phyloP scores from a whole-genome alignment of 1,140 invertebrate genomes.

The Sitodiplosis mosellana region DNA sequence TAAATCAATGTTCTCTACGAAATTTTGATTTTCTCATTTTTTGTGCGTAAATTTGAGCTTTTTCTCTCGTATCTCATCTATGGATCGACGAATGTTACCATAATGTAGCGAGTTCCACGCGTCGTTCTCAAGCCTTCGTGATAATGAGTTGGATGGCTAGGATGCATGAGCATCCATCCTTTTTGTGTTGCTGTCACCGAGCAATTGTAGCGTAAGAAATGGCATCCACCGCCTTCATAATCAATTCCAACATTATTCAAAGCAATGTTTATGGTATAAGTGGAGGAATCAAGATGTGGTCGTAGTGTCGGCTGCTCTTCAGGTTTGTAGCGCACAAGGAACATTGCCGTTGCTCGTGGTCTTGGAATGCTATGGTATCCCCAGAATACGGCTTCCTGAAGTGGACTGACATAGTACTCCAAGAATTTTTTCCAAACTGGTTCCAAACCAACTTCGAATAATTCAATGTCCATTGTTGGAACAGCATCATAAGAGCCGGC shows the following conservation, averaged over 20 bases:
- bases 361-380: conserved; percentile 78
- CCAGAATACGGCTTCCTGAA: conserved; percentile 82
- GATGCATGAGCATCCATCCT: conserved; percentile 96
- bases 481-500: conserved; percentile 95
- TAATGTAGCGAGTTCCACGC: conserved; percentile 91
- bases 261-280: conserved; percentile 96
- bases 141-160: conserved; percentile 87
- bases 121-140: conserved; percentile 85
- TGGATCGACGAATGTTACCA: conserved; percentile 99
- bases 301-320: conserved; percentile 84
- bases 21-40: too few relatives aligned
- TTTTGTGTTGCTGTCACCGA: conserved; percentile 67
- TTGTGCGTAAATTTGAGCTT: too few relatives aligned
- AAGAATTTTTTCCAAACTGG: conserved; percentile 80
- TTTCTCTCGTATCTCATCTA: too few relatives aligned
- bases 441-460: conserved; percentile 90
- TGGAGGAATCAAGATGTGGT: conserved; percentile 96
- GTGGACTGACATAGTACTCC: conserved; percentile 68
- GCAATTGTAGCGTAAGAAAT: conserved; percentile 88
- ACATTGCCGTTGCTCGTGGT: conserved; percentile 92
- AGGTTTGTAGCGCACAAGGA: conserved; percentile 90
- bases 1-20: too few relatives aligned
- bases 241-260: conserved; percentile 59
- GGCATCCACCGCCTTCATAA: conserved; percentile 86
- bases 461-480: conserved; percentile 95